Evolutionary conservation across 2,113 vertebrate genomes (phyloP), one percentile per base, ranked within the genome.

Genomic region (Tautogolabrus adspersus): DNA sequence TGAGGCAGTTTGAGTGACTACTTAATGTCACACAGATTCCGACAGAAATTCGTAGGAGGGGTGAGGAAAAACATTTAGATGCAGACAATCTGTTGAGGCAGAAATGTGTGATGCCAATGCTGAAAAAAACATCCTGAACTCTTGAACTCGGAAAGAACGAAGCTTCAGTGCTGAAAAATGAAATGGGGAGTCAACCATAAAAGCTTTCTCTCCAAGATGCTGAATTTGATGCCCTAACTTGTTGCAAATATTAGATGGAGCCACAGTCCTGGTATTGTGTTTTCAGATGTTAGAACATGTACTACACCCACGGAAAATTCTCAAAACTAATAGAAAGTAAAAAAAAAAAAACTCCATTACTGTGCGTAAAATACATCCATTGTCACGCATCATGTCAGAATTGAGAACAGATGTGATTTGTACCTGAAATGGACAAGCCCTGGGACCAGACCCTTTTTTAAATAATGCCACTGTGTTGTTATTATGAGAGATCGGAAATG

Each of bases 391-490:
- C 26, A 26, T 26, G 3, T 26, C 26, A 26, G 26, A 26, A 26
- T 26, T 26, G 26, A 2, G 26, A 26, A 26, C 8, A 44, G 42
- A 13, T 44, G 40, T 46, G 34, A 26, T 26, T 1, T 26, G 26
- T 26, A 26, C 26, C 26, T 26, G 26, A 26, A 26, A 26, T 26
- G 26, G 26, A 3, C 26, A 3, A 26, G 26, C 3, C 26, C 26
- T 26, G 49, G 6, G 2, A 66, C 23, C 67, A 52, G 72, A 61
- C 3, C n/a, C 55, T 75, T 75, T 75, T 75, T 80, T 86, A 62
- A 84, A 89, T 83, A 89, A 83, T 54, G 67, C 82, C 30, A 66
- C 89, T 79, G n/a, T n/a, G n/a, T n/a, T n/a, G n/a, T n/a, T n/a
- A n/a, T n/a, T n/a, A n/a, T n/a, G n/a, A n/a, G n/a, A 66, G 72